Evolutionary conservation across 2,113 vertebrate genomes (phyloP), one percentile per base, ranked within the genome.

Genomic region (Macrotus californicus): DNA sequence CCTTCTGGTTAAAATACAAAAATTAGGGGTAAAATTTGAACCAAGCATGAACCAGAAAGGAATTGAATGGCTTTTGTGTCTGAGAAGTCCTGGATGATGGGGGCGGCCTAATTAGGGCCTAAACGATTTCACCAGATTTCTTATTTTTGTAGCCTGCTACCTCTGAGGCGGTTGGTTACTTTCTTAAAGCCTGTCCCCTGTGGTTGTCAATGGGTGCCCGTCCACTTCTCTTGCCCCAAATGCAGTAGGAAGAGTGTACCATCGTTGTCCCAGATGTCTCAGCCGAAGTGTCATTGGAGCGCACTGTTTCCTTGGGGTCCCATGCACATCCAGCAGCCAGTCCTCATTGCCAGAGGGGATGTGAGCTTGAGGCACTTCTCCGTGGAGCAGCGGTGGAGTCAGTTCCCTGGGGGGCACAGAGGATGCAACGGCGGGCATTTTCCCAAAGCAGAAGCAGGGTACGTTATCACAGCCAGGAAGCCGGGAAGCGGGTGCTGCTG

Each of bases 401-500:
- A 39, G 34, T 52, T 67, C 34, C 46, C 82, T 66, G 24, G 66
- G 24, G 66, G 46, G 48, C 69, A 41, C 15, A 41, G 48, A 72
- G 50, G 36, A 69, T 22, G 46, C 84, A 54, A 69, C 19, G 10
- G 10, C 1, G 22, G 39, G 39, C 29, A 9, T 96, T 89, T 95
- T 34, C 70, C 70, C 52, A 66, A 56, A 91, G n/a, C 76, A 41
- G 56, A 84, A 36, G 36, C 16, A 67, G 64, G 41, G 67, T 67
- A 24, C 10, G 50, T 76, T 67, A 82, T 95, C 79, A 43, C 69
- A 52, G 61, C 61, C 61, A 64, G 29, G 83, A 87, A 46, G 76
- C 61, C 26, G 24, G 75, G 76, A 90, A 80, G 36, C 34, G 76
- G 76, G 21, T 61, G 92, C 67, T 31, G 39, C 43, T 91, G 94